Conservation (phyloP, 2,797 vertebrate species). For the Strix occidentalis region DNA sequence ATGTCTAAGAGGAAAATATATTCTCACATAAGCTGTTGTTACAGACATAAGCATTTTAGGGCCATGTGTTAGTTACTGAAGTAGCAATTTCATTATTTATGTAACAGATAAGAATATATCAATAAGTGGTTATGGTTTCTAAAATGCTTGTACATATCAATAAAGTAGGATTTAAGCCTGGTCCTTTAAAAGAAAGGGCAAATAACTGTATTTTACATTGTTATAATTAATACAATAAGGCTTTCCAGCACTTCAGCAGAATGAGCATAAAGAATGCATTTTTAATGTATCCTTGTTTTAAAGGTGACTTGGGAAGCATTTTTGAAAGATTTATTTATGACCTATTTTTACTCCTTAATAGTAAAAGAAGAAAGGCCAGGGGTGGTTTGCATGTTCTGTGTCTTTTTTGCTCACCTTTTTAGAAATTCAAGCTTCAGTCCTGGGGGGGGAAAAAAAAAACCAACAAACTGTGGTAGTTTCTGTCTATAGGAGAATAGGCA, state of each 20-base stretch:
- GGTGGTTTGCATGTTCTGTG: background rate
- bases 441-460: no score
- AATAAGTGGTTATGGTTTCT: background rate
- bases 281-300: background rate
- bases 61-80: background rate
- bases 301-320: background rate
- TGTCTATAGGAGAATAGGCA: background rate
- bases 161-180: background rate
- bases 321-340: background rate
- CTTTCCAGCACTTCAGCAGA: background rate
- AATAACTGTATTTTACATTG: background rate
- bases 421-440: background rate
- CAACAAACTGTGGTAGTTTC: background rate
- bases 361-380: background rate
- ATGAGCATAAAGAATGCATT: background rate
- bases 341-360: background rate
- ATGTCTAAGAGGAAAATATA: background rate
- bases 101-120: background rate
- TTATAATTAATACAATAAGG: background rate
- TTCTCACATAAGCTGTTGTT: background rate
- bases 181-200: background rate
- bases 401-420: background rate
- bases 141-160: background rate
- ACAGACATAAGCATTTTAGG: background rate
- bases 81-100: background rate